Conservation (phyloP, 2,113 vertebrate genomes). For the Elephas maximus region DNA sequence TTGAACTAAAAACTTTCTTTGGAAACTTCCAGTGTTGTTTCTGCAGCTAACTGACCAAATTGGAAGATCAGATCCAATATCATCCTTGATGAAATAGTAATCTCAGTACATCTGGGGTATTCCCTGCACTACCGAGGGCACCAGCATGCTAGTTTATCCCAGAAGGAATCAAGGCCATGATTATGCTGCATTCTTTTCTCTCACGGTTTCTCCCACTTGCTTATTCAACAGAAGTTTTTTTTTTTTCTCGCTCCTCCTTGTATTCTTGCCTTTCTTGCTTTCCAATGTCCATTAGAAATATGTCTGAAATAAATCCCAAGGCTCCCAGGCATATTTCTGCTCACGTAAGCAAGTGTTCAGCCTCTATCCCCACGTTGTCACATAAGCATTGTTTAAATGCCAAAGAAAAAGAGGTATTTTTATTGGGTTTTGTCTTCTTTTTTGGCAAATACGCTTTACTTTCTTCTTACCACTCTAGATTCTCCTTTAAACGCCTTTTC, state of each 20-base stretch:
- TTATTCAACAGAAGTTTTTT: neutral
- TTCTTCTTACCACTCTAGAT: neutral
- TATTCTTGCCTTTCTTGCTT: neutral
- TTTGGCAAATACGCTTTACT: neutral
- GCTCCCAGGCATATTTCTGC: constrained; percentile 33
- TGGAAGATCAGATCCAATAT: constrained; percentile 71
- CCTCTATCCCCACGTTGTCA: neutral
- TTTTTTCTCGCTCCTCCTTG: neutral
- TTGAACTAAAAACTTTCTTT: constrained; percentile 81
- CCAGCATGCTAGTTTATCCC: constrained; percentile 66
- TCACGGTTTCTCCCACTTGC: constrained; percentile 42
- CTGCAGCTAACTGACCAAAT: constrained; percentile 77
- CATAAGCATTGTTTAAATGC: constrained; percentile 43
- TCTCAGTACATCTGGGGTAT: constrained; percentile 70
- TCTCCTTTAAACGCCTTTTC: constrained; percentile 17
- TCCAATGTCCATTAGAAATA: constrained; percentile 51
- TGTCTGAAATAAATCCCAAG: constrained; percentile 46
- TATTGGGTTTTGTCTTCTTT: neutral
- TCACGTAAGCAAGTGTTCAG: neutral
- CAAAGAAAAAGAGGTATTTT: neutral
- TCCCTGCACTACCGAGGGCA: constrained; percentile 43
- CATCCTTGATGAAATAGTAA: constrained; percentile 81
- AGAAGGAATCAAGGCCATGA: constrained; percentile 74
- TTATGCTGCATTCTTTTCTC: constrained; percentile 71
- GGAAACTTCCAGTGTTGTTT: constrained; percentile 77